Percentiles rank a stretch among this genome's conserved stretches.
These are phyloP conservation scores for Enoplolaimus lenunculus DNA, from an alignment of 2,888 invertebrate genomes.

Conservation along the genomic window DNA sequence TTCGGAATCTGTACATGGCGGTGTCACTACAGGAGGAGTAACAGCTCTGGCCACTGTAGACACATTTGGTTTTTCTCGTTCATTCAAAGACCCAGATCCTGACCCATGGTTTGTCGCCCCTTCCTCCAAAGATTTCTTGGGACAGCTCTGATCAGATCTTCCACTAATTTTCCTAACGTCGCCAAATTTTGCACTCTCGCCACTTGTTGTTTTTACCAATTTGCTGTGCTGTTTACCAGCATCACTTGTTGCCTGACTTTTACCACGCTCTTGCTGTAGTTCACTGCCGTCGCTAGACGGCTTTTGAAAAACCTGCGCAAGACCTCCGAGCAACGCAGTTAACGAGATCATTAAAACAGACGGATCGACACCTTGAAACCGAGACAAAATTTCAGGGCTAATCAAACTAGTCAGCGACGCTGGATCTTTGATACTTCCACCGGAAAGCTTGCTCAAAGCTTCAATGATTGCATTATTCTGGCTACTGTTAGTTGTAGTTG, in stretches of 20 bases:
- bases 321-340: constrained; percentile 12
- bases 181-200: too few relatives aligned
- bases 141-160: neutral
- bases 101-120: too few relatives aligned
- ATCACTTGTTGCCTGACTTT: too few relatives aligned
- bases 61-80: too few relatives aligned
- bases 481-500: too few relatives aligned
- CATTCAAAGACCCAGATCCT: too few relatives aligned
- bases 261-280: neutral
- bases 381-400: constrained; percentile 6
- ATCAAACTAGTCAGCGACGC: constrained; percentile 3
- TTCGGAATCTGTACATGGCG: neutral
- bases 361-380: constrained; percentile 4
- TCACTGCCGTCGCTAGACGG: neutral
- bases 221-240: neutral
- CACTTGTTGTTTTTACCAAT: neutral
- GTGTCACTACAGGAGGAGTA: neutral
- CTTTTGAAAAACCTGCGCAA: neutral
- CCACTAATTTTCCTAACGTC: neutral
- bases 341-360: constrained; percentile 13
- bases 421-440: constrained; percentile 7
- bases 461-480: constrained; percentile 5
- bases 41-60: too few relatives aligned
- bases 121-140: too few relatives aligned
- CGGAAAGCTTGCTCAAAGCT: constrained; percentile 2